Conservation (phyloP, 2,113 vertebrate genomes). For the Brienomyrus brachyistius region DNA sequence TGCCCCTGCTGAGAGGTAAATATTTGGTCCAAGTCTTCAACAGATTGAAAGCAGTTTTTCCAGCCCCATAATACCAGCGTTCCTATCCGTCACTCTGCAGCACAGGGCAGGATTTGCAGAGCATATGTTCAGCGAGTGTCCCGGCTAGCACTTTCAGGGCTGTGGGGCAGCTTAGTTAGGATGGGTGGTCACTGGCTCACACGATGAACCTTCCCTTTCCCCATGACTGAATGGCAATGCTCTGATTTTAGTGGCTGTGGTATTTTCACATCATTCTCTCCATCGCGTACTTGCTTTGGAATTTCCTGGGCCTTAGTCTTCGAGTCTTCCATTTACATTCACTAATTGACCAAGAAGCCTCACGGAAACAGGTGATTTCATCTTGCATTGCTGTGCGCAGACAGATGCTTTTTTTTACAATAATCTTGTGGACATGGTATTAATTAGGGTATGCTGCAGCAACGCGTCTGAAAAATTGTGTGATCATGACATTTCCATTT, state of each 20-base stretch:
- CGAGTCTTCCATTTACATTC: neutral
- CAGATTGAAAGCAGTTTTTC: constrained; percentile 4
- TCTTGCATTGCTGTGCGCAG: neutral
- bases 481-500: neutral
- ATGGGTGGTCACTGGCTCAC: neutral
- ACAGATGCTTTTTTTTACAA: neutral
- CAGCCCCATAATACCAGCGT: neutral
- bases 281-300: neutral
- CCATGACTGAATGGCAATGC: neutral
- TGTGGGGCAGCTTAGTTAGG: neutral
- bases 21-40: neutral
- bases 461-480: neutral
- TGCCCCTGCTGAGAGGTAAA: neutral
- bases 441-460: neutral
- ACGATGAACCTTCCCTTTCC: neutral
- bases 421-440: neutral
- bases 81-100: neutral
- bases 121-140: neutral
- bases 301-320: neutral
- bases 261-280: neutral
- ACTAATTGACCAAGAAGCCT: neutral
- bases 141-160: neutral
- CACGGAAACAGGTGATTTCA: neutral
- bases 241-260: neutral
- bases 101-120: neutral